These are phyloP conservation scores for Tupaia tana DNA, from an alignment of 2,113 vertebrate species.

Conservation along the genomic window DNA sequence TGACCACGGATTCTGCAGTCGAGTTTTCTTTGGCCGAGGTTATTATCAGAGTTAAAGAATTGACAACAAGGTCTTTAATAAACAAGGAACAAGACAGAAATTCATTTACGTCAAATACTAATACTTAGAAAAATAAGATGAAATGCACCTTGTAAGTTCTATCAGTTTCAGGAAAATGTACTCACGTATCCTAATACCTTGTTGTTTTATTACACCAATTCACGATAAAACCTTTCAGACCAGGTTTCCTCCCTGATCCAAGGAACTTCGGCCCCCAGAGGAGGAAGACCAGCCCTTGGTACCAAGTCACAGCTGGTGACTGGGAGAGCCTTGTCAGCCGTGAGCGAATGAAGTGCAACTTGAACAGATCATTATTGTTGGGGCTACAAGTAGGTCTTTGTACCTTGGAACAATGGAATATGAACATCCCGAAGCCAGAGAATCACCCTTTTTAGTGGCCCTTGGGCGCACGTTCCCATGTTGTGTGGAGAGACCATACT, in stretches of 20 bases:
- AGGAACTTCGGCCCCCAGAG: not conserved
- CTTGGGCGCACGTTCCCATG: not conserved
- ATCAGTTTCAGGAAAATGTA: not conserved
- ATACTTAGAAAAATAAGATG: conserved; percentile 55
- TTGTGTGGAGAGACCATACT: not conserved
- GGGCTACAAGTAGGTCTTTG: not conserved
- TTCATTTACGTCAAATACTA: conserved; percentile 42
- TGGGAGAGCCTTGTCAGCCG: not conserved
- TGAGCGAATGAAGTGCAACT: not conserved
- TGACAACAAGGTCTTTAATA: conserved; percentile 44
- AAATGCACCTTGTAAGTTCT: conserved; percentile 33
- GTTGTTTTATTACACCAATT: conserved; percentile 21
- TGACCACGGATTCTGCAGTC: not conserved
- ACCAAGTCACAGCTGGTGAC: not conserved
- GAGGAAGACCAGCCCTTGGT: not conserved
- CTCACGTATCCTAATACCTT: not conserved
- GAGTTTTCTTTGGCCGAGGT: conserved; percentile 8
- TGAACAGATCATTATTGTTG: not conserved
- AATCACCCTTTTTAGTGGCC: not conserved
- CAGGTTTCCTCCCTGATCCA: not conserved
- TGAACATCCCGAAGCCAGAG: not conserved
- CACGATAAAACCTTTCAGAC: conserved; percentile 34
- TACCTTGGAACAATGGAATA: not conserved
- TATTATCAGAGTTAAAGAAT: conserved; percentile 39
- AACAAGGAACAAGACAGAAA: conserved; percentile 60